Conservation (phyloP, 2,797 vertebrate species). For the Pangasius macronema region DNA sequence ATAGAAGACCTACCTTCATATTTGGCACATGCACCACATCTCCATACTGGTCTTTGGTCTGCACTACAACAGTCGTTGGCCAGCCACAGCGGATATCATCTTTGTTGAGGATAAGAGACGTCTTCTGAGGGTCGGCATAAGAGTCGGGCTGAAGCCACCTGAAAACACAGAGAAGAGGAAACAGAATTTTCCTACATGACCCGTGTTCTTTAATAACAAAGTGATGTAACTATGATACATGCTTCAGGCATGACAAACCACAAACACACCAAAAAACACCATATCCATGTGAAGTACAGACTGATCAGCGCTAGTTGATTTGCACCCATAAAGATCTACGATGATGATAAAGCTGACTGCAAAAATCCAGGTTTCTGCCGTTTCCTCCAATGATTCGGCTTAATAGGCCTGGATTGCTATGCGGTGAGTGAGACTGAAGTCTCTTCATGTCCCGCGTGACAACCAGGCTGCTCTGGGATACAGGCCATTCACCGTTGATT, state of each 20-base stretch:
- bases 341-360: not conserved
- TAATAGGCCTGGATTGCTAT: not conserved
- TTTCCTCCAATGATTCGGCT: not conserved
- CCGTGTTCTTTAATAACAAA: not conserved
- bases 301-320: too few relatives aligned
- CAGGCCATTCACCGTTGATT: not conserved
- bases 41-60: conserved; percentile 99
- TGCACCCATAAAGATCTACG: not conserved
- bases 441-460: not conserved
- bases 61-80: conserved; percentile 94
- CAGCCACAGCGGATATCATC: conserved; percentile 98
- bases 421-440: not conserved
- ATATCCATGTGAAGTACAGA: not conserved
- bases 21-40: conserved; percentile 98
- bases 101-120: conserved; percentile 95
- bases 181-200: not conserved
- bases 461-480: too few relatives aligned
- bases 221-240: not conserved
- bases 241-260: not conserved
- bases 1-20: conserved; percentile 85
- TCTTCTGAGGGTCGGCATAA: conserved; percentile 97
- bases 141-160: conserved; percentile 99
- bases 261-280: not conserved
- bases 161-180: not conserved
- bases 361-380: not conserved